Evolutionary conservation across 2,113 vertebrate genomes (phyloP).

Genomic region (Cyphomyrus plagiostoma): DNA sequence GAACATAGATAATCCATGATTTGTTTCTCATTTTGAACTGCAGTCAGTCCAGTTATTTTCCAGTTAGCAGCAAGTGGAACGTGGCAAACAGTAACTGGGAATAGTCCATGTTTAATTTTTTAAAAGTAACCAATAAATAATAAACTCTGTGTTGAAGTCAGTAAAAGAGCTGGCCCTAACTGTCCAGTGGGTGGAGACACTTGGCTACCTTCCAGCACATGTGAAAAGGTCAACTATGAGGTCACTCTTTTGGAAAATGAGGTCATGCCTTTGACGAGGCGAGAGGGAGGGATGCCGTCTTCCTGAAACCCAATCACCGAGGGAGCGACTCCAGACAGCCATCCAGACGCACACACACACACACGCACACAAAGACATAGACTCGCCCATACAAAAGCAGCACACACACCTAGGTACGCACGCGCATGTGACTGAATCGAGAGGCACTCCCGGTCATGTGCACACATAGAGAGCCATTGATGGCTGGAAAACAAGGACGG

Average conservation of each 20-base stretch:
- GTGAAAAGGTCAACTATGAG: constrained; percentile 7
- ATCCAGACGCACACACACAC: not conserved
- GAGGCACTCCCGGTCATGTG: not conserved
- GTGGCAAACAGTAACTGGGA: not conserved
- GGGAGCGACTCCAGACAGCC: not conserved
- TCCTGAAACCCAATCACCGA: not conserved
- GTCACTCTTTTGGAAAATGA: not conserved
- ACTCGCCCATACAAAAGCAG: not conserved
- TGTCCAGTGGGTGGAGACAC: not conserved
- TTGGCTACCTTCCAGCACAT: not conserved
- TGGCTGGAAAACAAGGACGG: not conserved
- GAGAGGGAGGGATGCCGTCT: not conserved
- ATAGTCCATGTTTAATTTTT: not conserved
- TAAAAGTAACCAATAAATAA: not conserved
- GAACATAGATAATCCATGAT: not conserved
- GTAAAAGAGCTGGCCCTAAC: not conserved
- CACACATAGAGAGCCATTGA: not conserved
- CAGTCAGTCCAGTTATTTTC: not conserved
- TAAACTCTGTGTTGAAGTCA: not conserved
- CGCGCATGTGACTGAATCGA: not conserved
- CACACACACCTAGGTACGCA: not conserved
- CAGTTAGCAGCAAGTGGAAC: not conserved
- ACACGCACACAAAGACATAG: not conserved
- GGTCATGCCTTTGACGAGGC: not conserved
- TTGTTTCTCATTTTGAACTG: not conserved